phyloP scores from a whole-genome alignment of 2,113 vertebrate species.

The Corvus cornix region DNA sequence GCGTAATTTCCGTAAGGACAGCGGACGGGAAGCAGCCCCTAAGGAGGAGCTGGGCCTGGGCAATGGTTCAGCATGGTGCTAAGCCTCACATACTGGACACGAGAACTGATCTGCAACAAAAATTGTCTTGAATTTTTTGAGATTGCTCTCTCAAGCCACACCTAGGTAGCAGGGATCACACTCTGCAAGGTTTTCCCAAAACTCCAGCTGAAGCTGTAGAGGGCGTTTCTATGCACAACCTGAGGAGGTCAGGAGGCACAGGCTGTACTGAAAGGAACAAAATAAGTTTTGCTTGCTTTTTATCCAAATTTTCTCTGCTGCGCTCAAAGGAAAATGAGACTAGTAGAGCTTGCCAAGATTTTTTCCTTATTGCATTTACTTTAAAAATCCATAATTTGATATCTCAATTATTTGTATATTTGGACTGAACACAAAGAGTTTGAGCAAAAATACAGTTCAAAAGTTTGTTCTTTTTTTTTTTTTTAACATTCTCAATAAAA shows the following conservation, averaged over 20 bases:
- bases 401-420: background rate
- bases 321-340: background rate
- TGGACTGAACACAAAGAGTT: background rate
- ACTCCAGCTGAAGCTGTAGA: background rate
- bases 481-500: background rate
- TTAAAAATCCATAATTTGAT: background rate
- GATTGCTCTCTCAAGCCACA: background rate
- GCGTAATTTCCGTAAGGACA: background rate
- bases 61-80: fast-evolving
- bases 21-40: background rate
- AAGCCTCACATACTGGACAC: background rate
- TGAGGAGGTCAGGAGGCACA: background rate
- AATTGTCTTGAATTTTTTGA: background rate
- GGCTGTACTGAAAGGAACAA: background rate
- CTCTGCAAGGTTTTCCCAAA: background rate
- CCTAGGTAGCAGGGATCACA: background rate
- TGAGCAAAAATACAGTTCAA: background rate
- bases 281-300: background rate
- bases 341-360: background rate
- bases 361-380: background rate
- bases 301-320: background rate
- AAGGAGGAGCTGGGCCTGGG: background rate
- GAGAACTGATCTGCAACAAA: background rate
- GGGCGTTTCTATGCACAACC: fast-evolving
- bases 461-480: background rate